Evolutionary conservation across 1,140 invertebrate genomes (phyloP).

Genomic region (Habropoda laboriosa): DNA sequence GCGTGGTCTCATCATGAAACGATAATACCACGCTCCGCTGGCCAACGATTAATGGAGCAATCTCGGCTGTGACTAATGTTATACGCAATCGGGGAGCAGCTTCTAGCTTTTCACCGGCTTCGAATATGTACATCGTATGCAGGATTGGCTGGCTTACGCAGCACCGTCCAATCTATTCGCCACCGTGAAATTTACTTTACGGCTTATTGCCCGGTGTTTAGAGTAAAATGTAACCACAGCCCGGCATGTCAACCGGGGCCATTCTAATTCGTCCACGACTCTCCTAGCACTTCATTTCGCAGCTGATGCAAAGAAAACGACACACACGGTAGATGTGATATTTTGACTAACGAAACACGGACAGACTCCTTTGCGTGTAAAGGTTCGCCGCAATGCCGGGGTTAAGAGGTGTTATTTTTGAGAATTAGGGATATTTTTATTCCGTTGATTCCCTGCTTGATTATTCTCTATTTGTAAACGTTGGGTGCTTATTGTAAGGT

Average conservation of each 20-base stretch:
- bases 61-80: constrained; percentile 52
- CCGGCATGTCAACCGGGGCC: too few relatives aligned
- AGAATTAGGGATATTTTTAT: neutral
- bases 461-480: neutral
- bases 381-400: neutral
- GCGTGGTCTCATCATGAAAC: constrained; percentile 53
- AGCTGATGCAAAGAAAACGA: constrained; percentile 20
- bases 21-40: constrained; percentile 52
- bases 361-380: neutral
- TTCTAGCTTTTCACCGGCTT: constrained; percentile 54
- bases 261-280: neutral
- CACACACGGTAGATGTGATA: neutral
- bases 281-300: neutral
- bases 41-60: constrained; percentile 62
- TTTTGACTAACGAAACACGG: neutral
- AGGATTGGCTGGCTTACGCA: constrained; percentile 36
- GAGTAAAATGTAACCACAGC: constrained; percentile 20
- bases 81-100: constrained; percentile 60
- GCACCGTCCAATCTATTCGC: constrained; percentile 42
- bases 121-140: constrained; percentile 19
- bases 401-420: neutral
- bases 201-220: constrained; percentile 34
- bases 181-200: constrained; percentile 57
- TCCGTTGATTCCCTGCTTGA: neutral
- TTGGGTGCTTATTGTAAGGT: neutral